Base-by-base conservation (phyloP, 92 coral and sea anemone genomes). In the Isaurus tuberculatus region DNA sequence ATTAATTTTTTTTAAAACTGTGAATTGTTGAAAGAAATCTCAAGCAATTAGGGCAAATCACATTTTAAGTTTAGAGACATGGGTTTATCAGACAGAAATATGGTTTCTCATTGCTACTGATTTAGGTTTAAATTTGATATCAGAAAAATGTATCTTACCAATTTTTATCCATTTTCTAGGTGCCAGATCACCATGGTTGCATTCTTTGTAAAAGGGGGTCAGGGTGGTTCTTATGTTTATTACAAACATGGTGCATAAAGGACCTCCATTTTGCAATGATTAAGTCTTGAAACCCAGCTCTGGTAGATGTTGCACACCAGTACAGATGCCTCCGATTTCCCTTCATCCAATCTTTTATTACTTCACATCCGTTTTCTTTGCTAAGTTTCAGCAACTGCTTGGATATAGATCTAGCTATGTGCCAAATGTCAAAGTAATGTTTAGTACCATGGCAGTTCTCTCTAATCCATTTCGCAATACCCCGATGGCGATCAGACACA, bases 401-500 rank as follows among this genome's bases (percentile, higher is more conserved):
- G 6, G 16, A 31, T 13, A 79, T 5, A 34, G 86, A 79, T 28
- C 65, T 37, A 22, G 86, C 86, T 25, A 72, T 73, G n/a, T n/a
- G n/a, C n/a, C n/a, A n/a, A n/a, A n/a, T n/a, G n/a, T n/a, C n/a
- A n/a, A n/a, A n/a, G n/a, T 48, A 86, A 29, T 86, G 80, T 1
- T n/a, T 44, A 11, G 84, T 70, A 15, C 31, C 17, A 4, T 13
- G 0, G 8, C 81, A 32, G 23, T 49, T 27, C 19, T 83, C 80
- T 2, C 86, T 16, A 0, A 70, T 79, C 90, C 86, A 70, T 53
- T 86, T 86, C 0, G 86, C 86, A 0, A 80, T 70, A 7, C 81
- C 71, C 49, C 72, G 49, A 75, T 86, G 86, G 2, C 90, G 67
- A 73, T 80, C 89, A 0, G 85, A 82, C 3, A 82, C n/a, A n/a